Evolutionary conservation across 1,140 invertebrate genomes (phyloP).

Genomic region (Fopius arisanus): DNA sequence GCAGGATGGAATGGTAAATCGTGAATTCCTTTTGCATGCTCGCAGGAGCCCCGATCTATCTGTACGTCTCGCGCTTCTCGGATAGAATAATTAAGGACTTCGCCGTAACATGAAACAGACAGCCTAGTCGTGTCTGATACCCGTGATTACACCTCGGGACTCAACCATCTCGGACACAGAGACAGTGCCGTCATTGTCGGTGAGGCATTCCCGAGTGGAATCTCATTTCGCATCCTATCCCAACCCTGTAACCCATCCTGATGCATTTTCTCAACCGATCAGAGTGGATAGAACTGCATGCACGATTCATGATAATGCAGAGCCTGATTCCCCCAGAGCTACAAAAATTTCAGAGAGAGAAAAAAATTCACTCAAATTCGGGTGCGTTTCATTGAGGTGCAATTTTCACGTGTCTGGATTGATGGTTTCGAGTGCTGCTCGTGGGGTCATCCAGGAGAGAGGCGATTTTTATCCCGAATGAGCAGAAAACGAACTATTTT

Average conservation of each 20-base stretch:
- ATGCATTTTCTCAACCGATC: background rate
- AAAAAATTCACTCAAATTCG: too few relatives aligned
- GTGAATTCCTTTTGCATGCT: background rate
- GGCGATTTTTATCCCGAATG: too few relatives aligned
- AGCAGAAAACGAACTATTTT: too few relatives aligned
- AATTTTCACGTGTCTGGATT: too few relatives aligned
- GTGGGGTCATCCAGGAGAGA: too few relatives aligned
- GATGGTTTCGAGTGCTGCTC: too few relatives aligned
- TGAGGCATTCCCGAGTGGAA: conserved; percentile 3
- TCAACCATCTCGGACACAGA: conserved; percentile 18
- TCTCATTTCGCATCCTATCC: background rate
- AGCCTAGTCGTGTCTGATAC: conserved; percentile 18
- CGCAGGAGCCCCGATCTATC: conserved; percentile 1
- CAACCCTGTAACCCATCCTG: background rate
- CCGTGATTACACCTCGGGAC: conserved; percentile 19
- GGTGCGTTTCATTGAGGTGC: too few relatives aligned
- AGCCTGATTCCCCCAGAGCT: background rate
- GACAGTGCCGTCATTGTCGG: conserved; percentile 19
- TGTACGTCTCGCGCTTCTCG: conserved; percentile 10
- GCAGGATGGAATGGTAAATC: background rate
- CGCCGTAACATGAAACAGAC: conserved; percentile 25
- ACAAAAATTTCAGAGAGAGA: background rate
- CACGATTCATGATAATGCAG: background rate
- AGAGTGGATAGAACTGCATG: background rate
- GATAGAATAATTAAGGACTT: conserved; percentile 31